phyloP scores from a whole-genome alignment of 2,797 vertebrate species.

The Sibirionetta formosa region DNA sequence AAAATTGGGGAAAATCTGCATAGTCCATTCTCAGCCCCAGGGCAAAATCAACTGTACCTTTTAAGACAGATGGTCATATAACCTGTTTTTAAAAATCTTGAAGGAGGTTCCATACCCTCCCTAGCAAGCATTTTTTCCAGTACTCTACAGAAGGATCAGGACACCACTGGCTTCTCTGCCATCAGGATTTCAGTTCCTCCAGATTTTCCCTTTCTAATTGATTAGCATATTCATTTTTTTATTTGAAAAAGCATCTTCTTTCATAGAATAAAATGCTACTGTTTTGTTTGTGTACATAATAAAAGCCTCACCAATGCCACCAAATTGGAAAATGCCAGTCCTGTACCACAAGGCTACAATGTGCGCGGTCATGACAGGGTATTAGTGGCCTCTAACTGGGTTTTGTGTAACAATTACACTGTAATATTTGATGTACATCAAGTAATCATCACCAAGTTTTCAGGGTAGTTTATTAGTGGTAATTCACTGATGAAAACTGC shows the following conservation, averaged over 20 bases:
- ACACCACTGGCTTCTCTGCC: background rate
- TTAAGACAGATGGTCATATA: background rate
- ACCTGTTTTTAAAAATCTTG: background rate
- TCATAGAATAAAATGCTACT: background rate
- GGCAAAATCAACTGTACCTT: background rate
- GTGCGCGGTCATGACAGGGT: background rate
- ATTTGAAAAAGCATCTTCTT: background rate
- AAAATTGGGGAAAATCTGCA: background rate
- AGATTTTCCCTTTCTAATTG: background rate
- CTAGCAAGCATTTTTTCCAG: background rate
- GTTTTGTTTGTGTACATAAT: background rate
- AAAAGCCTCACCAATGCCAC: background rate
- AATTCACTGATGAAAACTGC: background rate
- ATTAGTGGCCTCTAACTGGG: background rate
- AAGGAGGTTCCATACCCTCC: background rate
- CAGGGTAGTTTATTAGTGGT: background rate
- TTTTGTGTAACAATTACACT: background rate
- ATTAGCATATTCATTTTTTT: background rate
- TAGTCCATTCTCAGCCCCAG: background rate
- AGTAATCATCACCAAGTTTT: background rate
- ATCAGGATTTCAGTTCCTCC: background rate
- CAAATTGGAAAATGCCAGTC: background rate
- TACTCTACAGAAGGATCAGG: background rate
- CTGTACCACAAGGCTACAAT: background rate
- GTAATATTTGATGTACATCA: background rate